phyloP scores from a whole-genome alignment of 2,888 invertebrate genomes.

The Agrochola litura region DNA sequence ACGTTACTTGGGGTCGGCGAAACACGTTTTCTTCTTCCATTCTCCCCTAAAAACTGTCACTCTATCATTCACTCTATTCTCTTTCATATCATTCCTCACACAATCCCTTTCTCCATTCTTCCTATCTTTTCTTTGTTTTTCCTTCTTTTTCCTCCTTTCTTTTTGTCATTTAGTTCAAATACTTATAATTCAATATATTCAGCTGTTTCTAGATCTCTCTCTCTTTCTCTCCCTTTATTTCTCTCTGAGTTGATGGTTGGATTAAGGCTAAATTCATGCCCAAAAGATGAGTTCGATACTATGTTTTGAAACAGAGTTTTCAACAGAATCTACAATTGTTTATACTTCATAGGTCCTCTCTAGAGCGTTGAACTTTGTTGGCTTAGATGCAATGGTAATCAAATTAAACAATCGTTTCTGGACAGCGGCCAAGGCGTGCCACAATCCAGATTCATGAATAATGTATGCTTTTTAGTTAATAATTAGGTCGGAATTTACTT shows the following conservation, averaged over 20 bases:
- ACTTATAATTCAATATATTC: neutral
- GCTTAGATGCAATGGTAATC: constrained; percentile 46
- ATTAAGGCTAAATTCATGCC: neutral
- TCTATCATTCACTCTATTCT: too few species aligned
- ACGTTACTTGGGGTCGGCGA: too few species aligned
- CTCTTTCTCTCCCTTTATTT: too few species aligned
- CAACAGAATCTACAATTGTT: constrained; percentile 5
- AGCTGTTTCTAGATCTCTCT: too few species aligned
- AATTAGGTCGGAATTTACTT: constrained; percentile 14
- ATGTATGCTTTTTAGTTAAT: constrained; percentile 7
- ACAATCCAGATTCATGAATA: constrained; percentile 11
- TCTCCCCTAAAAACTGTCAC: too few species aligned
- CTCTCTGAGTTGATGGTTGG: neutral
- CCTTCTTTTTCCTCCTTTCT: too few species aligned
- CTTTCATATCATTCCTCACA: too few species aligned
- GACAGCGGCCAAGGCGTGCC: constrained; percentile 38
- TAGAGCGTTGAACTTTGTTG: constrained; percentile 57
- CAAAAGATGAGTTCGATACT: neutral
- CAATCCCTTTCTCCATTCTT: too few species aligned
- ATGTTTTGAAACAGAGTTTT: constrained; percentile 4
- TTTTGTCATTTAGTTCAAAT: neutral
- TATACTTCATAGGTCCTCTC: constrained; percentile 21
- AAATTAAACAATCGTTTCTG: constrained; percentile 56
- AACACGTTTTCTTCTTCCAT: too few species aligned
- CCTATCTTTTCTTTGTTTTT: too few species aligned